phyloP scores from a whole-genome alignment of 2,888 invertebrate genomes.

The Polyommatus iphigenia region DNA sequence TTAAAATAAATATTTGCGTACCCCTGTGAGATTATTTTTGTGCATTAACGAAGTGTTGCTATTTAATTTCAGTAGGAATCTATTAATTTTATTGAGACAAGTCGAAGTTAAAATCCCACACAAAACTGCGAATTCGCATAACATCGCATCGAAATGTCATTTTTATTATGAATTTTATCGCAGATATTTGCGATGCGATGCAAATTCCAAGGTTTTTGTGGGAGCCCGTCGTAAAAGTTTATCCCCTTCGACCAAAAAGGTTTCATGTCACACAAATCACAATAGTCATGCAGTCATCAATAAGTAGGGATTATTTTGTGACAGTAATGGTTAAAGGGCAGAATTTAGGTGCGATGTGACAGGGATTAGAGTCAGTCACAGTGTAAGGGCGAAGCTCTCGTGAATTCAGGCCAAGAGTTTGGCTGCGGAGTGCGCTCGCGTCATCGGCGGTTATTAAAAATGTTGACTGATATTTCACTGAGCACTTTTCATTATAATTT shows the following conservation, averaged over 20 bases:
- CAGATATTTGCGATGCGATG: no score
- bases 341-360: background rate
- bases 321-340: background rate
- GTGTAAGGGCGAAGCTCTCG: background rate
- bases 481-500: background rate
- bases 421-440: background rate
- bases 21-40: background rate
- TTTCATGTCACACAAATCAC: no score
- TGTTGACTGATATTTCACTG: background rate
- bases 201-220: no score
- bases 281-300: background rate
- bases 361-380: background rate
- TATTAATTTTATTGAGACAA: background rate
- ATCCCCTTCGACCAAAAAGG: no score
- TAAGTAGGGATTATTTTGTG: background rate
- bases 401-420: constrained; percentile 7
- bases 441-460: background rate
- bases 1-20: background rate
- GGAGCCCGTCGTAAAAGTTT: no score
- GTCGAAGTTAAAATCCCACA: no score
- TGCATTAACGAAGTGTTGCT: background rate
- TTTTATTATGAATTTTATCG: no score
- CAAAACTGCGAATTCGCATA: no score
- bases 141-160: no score
- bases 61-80: background rate